Evolutionary conservation across 1,140 invertebrate species (phyloP), one percentile per base, ranked within the genome.

Genomic region (Antheraea pernyi): DNA sequence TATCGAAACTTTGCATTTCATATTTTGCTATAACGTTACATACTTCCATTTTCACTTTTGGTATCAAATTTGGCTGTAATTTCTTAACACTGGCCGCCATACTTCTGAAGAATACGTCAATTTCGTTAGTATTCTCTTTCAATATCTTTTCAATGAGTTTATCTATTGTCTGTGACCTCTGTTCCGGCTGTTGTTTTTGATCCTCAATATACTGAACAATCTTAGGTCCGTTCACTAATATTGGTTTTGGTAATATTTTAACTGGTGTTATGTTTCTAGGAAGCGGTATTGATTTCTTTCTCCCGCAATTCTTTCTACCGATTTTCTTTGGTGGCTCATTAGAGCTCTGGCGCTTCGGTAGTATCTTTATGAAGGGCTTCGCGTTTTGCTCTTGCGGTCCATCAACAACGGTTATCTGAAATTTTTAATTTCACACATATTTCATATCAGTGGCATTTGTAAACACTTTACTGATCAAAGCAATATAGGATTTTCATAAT

Each of bases 11-110:
- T 65, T 89, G 86, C 88, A 91, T 91, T 81, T 92, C 90, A 76
- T 92, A 92, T 76, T 90, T 92, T 7, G 90, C 90, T 60, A 92
- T 91, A 10, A 92, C 90, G 86, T 90, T 92, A 68, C 90, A 92
- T 30, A 92, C 90, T 82, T 92, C 90, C 90, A 92, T 92, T 72
- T 92, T 92, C 0, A 91, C 88, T 81, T 91, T 91, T 13, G 90
- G 90, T 73, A 92, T 92, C 67, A 92, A 72, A 81, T 88, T 91
- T 59, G 89, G 89, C 74, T 89, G 88, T 72, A 92, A 79, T 75
- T 92, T 92, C 67, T 91, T 92, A 0, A 92, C 89, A 76, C 87
- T 92, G 19, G 90, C 87, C 5, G 90, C 90, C 90, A 92, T 92
- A 76, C 90, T 92, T 71, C 87, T 79, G 65, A 92, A 92, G 76